Conservation (phyloP, 2,113 vertebrate species). For the Pachypanchax playfairii region DNA sequence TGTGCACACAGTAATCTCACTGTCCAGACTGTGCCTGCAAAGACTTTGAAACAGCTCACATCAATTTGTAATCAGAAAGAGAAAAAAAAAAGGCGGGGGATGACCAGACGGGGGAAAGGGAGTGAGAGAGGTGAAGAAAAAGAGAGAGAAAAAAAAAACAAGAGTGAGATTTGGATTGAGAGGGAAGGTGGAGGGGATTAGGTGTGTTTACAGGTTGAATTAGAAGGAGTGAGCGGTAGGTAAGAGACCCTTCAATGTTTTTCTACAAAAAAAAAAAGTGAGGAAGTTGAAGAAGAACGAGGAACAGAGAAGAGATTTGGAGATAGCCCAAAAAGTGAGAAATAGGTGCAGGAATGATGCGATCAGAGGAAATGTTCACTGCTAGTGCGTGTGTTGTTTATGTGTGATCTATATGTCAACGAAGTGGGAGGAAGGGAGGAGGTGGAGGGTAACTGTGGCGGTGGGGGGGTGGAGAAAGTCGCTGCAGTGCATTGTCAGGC, state of each 20-base stretch:
- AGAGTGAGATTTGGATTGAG: not conserved
- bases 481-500: constrained; percentile 78
- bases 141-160: not conserved
- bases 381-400: constrained; percentile 34
- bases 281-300: not conserved
- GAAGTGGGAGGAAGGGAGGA: constrained; percentile 2
- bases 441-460: not conserved
- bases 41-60: constrained; percentile 45
- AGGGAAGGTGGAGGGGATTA: not conserved
- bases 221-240: not conserved
- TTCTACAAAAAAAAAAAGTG: not conserved
- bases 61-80: constrained; percentile 38
- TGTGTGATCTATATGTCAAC: constrained; percentile 38
- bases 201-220: constrained; percentile 1
- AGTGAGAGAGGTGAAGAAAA: constrained; percentile 2
- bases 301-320: not conserved
- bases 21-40: constrained; percentile 44
- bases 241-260: not conserved
- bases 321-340: constrained; percentile 28
- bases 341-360: constrained; percentile 37
- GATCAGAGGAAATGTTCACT: constrained; percentile 56
- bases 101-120: constrained; percentile 1
- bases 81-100: not conserved
- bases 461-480: constrained; percentile 59
- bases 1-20: constrained; percentile 19